These are phyloP conservation scores for Aricia artaxerxes DNA, from an alignment of 2,888 invertebrate species.

Conservation along the genomic window DNA sequence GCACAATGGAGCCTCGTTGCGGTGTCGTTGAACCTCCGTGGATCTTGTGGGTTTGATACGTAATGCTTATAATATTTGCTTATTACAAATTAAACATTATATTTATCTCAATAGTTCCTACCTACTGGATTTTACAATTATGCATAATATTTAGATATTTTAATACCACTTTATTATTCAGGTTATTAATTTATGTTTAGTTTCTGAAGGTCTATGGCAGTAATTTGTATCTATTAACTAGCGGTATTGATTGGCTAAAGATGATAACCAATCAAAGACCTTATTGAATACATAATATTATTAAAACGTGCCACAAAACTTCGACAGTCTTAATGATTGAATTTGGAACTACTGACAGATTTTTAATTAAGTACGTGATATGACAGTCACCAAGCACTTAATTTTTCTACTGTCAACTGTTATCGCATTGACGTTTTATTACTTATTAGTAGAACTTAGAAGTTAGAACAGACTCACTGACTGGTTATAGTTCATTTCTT, in stretches of 20 bases:
- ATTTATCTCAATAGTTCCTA: not conserved
- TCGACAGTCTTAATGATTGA: not conserved
- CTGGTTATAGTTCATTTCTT: not conserved
- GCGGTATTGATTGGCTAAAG: not conserved
- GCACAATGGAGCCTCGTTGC: not conserved
- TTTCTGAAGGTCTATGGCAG: not conserved
- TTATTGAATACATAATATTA: not conserved
- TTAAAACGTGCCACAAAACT: not conserved
- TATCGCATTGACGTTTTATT: not conserved
- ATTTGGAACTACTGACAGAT: not conserved
- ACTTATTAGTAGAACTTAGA: not conserved
- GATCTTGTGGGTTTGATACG: conserved; percentile 19
- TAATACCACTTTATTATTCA: not conserved
- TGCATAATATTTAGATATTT: not conserved
- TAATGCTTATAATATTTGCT: conserved; percentile 28
- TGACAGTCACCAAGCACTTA: not conserved
- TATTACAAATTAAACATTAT: not conserved
- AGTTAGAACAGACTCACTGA: no score
- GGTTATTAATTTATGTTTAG: no score
- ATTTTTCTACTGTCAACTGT: conserved; percentile 18
- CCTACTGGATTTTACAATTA: not conserved
- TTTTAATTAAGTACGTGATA: not conserved
- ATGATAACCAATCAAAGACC: not conserved
- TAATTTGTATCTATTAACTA: not conserved
- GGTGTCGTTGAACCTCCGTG: conserved; percentile 22